phyloP scores from a whole-genome alignment of 2,888 invertebrate species.

The Scaptodrosophila latifasciaeformis region DNA sequence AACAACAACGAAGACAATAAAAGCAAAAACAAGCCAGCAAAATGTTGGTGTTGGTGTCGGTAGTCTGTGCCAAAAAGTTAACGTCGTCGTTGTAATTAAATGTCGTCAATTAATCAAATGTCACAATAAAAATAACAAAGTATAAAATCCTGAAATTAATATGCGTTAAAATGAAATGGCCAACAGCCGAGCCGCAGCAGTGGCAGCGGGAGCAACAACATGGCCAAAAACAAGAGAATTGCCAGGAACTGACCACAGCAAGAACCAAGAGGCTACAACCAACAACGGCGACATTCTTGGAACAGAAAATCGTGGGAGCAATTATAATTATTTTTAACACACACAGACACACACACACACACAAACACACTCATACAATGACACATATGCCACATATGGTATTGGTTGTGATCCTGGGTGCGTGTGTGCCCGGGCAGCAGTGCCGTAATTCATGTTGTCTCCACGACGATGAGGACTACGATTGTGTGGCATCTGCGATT shows the following conservation, averaged over 20 bases:
- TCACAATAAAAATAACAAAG: constrained; percentile 69
- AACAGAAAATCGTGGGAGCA: constrained; percentile 75
- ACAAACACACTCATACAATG: too few relatives aligned
- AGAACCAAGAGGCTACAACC: constrained; percentile 6
- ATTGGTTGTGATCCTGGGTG: constrained; percentile 23
- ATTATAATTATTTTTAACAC: constrained; percentile 74
- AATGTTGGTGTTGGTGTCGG: constrained; percentile 5
- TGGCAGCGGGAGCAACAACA: constrained; percentile 31
- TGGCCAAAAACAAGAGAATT: constrained; percentile 37
- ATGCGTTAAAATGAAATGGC: constrained; percentile 70
- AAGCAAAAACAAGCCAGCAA: background rate
- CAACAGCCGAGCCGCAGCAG: constrained; percentile 53
- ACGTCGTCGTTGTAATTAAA: constrained; percentile 73
- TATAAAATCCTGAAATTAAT: constrained; percentile 70
- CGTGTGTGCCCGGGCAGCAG: constrained; percentile 47
- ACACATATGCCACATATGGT: constrained; percentile 49
- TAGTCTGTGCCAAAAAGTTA: constrained; percentile 52
- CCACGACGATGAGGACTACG: constrained; percentile 41
- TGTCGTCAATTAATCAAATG: constrained; percentile 76
- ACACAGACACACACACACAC: constrained; percentile 35
- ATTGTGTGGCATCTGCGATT: constrained; percentile 69
- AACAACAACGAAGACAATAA: constrained; percentile 9
- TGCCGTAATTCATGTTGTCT: constrained; percentile 66
- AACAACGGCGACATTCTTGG: constrained; percentile 60
- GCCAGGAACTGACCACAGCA: constrained; percentile 45